phyloP scores from a whole-genome alignment of 2,113 vertebrate species.

The Atherinomorus stipes region DNA sequence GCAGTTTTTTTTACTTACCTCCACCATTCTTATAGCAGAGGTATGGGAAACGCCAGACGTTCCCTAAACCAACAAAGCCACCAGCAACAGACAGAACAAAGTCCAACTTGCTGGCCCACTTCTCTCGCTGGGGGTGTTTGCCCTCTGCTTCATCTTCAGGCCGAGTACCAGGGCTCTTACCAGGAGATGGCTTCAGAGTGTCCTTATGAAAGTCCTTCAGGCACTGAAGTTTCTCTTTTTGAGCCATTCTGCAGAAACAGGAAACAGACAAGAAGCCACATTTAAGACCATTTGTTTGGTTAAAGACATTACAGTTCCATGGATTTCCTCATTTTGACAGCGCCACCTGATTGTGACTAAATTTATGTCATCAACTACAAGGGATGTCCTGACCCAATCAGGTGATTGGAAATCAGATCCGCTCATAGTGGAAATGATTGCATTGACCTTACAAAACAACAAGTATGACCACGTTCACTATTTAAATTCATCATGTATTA shows the following conservation, averaged over 20 bases:
- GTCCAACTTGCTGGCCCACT: slow-evolving; percentile 99
- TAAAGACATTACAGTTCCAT: not conserved
- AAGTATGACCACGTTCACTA: no score
- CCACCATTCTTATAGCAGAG: slow-evolving; percentile 99
- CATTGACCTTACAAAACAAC: no score
- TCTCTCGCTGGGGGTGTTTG: slow-evolving; percentile 94
- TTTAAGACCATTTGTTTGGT: not conserved
- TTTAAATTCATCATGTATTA: no score
- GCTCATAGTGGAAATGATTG: no score
- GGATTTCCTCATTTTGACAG: no score
- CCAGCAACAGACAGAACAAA: slow-evolving; percentile 98
- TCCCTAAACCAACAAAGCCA: slow-evolving; percentile 97
- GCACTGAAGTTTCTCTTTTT: slow-evolving; percentile 97
- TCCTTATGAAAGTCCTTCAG: slow-evolving; percentile 99
- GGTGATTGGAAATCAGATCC: no score
- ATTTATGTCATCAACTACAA: no score
- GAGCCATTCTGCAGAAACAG: slow-evolving; percentile 87
- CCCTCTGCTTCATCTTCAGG: slow-evolving; percentile 98
- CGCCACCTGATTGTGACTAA: no score
- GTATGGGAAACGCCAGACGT: slow-evolving; percentile 99
- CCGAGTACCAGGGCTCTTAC: slow-evolving; percentile 95
- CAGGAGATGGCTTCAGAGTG: slow-evolving; percentile 95
- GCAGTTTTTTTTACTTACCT: slow-evolving; percentile 83
- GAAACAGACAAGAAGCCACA: not conserved
- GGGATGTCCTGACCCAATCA: no score